Evolutionary conservation across 1,140 invertebrate genomes (phyloP), one percentile per base, ranked within the genome.

Genomic region (Polyergus mexicanus): DNA sequence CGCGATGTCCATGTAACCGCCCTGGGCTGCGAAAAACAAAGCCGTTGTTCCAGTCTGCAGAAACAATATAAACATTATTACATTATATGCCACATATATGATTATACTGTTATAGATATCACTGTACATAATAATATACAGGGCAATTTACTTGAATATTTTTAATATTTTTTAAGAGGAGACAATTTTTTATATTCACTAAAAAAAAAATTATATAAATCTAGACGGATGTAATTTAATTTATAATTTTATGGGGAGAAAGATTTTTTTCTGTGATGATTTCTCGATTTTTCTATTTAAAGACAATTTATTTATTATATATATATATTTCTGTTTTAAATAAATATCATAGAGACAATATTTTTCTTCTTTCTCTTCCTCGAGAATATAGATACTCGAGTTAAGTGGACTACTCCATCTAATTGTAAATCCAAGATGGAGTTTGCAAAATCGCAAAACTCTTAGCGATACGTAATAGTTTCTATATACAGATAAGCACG

Each of bases 21-120:
- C 97, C 95, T 99, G 98, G 10, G 98, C 97, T 65, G 98, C 98
- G 94, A 99, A 99, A 95, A 99, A 99, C 86, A 99, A 94, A 4
- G 98, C 97, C 77, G 97, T 98, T 44, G 98, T 98, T 88, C 98
- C 98, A 65, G 98, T 98, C 98, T 98, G 93, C 78, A 95, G 95
- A 74, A 58, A 54, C 28, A 35, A 69, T n/a, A 19, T 5, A 41
- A 58, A 54, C 13, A 8, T 56, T 25, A 22, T 51, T n/a, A 54
- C 5, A 35, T n/a, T n/a, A 32, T 16, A 35, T 2, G 58, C 7
- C 22, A 38, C 3, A 32, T 3, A 35, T 58, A 38, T 32, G 51
- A 6, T 58, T n/a, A 56, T 19, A 22, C 0, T 54, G 5, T 22
- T 5, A 13, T 38, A 8, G 16, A 38, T 28, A 25, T 8, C 41